Evolutionary conservation across 2,113 vertebrate genomes (phyloP).

Genomic region (Gymnocephalus cernua): DNA sequence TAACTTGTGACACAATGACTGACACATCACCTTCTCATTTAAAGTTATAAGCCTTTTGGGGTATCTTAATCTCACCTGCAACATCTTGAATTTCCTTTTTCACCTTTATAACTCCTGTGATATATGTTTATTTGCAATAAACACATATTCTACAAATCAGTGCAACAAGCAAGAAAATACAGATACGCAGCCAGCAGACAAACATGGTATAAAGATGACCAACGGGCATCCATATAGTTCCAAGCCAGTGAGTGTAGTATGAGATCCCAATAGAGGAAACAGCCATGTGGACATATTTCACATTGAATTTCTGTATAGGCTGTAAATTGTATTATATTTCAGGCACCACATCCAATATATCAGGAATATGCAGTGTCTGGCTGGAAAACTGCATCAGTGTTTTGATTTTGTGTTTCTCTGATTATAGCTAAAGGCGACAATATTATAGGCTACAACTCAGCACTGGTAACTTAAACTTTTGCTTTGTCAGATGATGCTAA

Average conservation of each 20-base stretch:
- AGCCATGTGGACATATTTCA: constrained; percentile 54
- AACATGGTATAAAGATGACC: constrained; percentile 41
- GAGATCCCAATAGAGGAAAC: constrained; percentile 25
- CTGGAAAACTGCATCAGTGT: constrained; percentile 43
- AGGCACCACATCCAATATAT: constrained; percentile 46
- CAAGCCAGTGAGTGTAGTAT: constrained; percentile 9
- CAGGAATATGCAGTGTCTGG: constrained; percentile 42
- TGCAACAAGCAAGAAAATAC: background rate
- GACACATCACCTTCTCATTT: background rate
- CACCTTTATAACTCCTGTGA: background rate
- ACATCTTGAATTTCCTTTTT: constrained; percentile 1
- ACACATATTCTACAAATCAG: background rate
- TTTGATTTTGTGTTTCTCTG: constrained; percentile 48
- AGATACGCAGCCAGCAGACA: constrained; percentile 18
- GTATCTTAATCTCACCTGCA: constrained; percentile 9
- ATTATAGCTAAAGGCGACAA: constrained; percentile 45
- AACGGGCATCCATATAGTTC: constrained; percentile 41
- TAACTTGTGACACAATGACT: background rate
- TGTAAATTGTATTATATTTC: constrained; percentile 56
- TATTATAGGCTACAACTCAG: constrained; percentile 23
- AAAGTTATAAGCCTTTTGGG: background rate
- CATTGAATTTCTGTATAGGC: constrained; percentile 27
- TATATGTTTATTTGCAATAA: constrained; percentile 24
- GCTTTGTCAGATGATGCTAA: constrained; percentile 45
- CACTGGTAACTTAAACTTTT: constrained; percentile 40